Conservation (phyloP, 2,113 vertebrate genomes). For the Myanophis thanlyinensis region DNA sequence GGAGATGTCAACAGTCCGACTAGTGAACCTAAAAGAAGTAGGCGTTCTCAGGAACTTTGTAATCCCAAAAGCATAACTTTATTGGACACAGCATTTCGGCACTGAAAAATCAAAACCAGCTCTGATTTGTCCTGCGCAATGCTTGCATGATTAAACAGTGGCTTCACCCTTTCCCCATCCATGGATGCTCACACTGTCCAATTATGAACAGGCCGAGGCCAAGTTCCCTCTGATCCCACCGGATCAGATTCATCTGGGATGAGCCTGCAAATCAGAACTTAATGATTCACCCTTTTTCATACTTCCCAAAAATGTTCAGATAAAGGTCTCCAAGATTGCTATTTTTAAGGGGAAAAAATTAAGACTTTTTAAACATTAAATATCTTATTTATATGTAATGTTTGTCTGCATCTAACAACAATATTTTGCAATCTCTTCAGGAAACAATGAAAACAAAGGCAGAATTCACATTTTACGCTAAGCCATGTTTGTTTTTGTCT, state of each 20-base stretch:
- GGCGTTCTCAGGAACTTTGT: too few relatives aligned
- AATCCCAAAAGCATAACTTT: too few relatives aligned
- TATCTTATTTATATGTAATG: neutral
- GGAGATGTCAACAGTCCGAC: neutral
- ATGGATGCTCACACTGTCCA: too few relatives aligned
- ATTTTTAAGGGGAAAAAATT: neutral
- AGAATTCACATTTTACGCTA: neutral
- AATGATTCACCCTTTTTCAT: neutral
- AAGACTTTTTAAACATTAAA: neutral
- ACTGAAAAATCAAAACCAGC: too few relatives aligned
- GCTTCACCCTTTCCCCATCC: too few relatives aligned
- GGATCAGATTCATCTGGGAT: too few relatives aligned
- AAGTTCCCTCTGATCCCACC: too few relatives aligned
- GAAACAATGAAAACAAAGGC: neutral
- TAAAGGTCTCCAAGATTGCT: neutral
- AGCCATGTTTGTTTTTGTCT: neutral
- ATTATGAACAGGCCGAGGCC: too few relatives aligned
- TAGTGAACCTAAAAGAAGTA: too few relatives aligned
- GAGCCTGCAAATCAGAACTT: neutral
- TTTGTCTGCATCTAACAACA: neutral
- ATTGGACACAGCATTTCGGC: too few relatives aligned
- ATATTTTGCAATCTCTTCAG: neutral
- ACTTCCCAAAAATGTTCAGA: neutral
- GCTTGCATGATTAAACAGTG: too few relatives aligned
- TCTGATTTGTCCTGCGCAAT: too few relatives aligned